Percentiles rank a stretch among this genome's conserved stretches.
phyloP scores from a whole-genome alignment of 2,888 invertebrate species.

The Creontiades dilutus region DNA sequence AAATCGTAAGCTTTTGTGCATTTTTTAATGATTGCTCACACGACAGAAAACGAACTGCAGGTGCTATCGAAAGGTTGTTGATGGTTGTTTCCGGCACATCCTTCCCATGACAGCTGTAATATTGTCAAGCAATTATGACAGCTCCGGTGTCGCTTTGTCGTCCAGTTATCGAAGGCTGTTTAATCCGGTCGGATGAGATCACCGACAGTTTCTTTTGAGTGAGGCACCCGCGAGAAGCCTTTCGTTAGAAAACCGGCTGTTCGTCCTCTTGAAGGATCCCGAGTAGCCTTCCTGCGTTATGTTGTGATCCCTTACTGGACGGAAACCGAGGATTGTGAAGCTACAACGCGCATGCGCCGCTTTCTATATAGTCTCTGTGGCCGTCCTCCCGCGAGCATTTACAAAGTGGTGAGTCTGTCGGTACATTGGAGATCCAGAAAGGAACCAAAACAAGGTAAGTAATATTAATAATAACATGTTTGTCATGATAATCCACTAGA shows the following conservation, averaged over 20 bases:
- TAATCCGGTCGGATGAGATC: background rate
- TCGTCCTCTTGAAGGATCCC: slow-evolving; percentile 29
- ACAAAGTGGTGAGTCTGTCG: background rate
- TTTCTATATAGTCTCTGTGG: background rate
- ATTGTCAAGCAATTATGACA: no score
- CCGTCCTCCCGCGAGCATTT: slow-evolving; percentile 1
- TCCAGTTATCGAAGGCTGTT: no score
- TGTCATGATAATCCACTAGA: no score
- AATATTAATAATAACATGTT: no score
- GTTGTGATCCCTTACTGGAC: background rate
- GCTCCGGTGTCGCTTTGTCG: no score
- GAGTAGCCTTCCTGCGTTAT: background rate
- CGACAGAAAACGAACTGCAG: no score
- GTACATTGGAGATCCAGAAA: background rate
- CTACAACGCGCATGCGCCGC: slow-evolving; percentile 4
- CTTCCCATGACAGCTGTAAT: no score
- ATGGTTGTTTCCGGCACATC: no score
- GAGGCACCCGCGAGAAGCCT: background rate
- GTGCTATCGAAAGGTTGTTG: no score
- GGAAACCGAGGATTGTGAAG: background rate
- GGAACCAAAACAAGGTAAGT: slow-evolving; percentile 13
- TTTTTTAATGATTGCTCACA: no score
- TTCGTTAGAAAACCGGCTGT: background rate
- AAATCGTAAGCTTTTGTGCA: no score
- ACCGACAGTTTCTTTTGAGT: background rate